phyloP scores from a whole-genome alignment of 1,140 invertebrate genomes.

The Tachypleus tridentatus region DNA sequence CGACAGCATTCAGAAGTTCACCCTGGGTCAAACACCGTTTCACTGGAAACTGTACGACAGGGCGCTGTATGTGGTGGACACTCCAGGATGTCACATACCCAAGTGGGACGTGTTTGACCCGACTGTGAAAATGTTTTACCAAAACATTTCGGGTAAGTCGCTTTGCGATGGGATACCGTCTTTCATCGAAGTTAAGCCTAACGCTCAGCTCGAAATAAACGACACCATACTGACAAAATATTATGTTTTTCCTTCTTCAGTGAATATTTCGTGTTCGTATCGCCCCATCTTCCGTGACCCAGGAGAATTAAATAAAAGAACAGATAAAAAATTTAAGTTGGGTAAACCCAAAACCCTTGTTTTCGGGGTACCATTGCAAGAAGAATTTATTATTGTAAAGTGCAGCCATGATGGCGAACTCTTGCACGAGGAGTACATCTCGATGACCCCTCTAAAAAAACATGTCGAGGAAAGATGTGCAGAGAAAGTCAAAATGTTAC shows the following conservation, averaged over 20 bases:
- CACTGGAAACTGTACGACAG: too few relatives aligned
- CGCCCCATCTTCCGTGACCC: slow-evolving; percentile 15
- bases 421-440: slow-evolving; percentile 14
- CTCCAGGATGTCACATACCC: slow-evolving; percentile 63
- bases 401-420: slow-evolving; percentile 10
- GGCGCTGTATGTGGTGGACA: slow-evolving; percentile 42
- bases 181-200: slow-evolving; percentile 6
- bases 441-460: slow-evolving; percentile 15
- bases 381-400: slow-evolving; percentile 15
- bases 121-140: slow-evolving; percentile 42
- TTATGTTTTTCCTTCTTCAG: slow-evolving; percentile 7
- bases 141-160: slow-evolving; percentile 40
- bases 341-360: slow-evolving; percentile 6
- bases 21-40: too few relatives aligned
- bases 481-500: background rate
- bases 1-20: too few relatives aligned
- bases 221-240: slow-evolving; percentile 10
- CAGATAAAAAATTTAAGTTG: slow-evolving; percentile 14
- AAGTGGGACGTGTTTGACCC: slow-evolving; percentile 55
- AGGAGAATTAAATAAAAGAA: slow-evolving; percentile 7
- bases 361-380: slow-evolving; percentile 10
- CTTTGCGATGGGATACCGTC: background rate
- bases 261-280: slow-evolving; percentile 12
- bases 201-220: slow-evolving; percentile 12
- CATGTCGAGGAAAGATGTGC: slow-evolving; percentile 9